Base-by-base conservation (phyloP, 2,888 invertebrate genomes). In the Chrysomela aeneicollis region DNA sequence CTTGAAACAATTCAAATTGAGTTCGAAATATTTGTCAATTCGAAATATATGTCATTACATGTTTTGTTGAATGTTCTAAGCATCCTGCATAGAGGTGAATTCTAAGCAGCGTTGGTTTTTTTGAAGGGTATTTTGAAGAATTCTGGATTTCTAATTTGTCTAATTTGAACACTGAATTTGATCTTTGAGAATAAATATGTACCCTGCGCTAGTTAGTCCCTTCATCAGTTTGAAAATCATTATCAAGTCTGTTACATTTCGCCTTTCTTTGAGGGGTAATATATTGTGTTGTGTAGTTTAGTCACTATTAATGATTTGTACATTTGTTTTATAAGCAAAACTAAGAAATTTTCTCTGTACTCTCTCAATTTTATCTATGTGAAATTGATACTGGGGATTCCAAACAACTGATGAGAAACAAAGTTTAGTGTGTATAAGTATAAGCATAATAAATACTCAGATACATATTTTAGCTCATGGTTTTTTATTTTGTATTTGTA, bases 361-460 rank as follows among this genome's bases (percentile, higher is more conserved):
- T 35, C 32, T n/a, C n/a, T n/a, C n/a, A n/a, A n/a, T n/a, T n/a
- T n/a, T n/a, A n/a, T n/a, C n/a, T n/a, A n/a, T n/a, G 10, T 35
- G 32, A 35, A 35, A 2, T 9, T 35, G 32, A 35, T 35, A 35
- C 32, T 35, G 32, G 32, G 32, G 32, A 35, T 35, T 35, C 32
- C 32, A 35, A 35, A 35, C 32, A 10, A 35, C 10, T 35, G 32
- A 35, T 9, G 32, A 6, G 32, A 35, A 35, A 35, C 32, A 35
- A 35, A 49, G 19, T 49, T 49, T 1, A 19, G 8, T 18, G 15
- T 49, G 49, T 6, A 32, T n/a, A n/a, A n/a, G n/a, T 21, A 17
- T 47, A 47, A 6, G 50, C 50, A 50, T 50, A 6, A 50, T 50
- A 21, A 22, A 50, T 50, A 19, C 19, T 21, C 50, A 19, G 18